These are phyloP conservation scores for Periplaneta americana DNA, from an alignment of 1,140 invertebrate genomes.

Conservation along the genomic window DNA sequence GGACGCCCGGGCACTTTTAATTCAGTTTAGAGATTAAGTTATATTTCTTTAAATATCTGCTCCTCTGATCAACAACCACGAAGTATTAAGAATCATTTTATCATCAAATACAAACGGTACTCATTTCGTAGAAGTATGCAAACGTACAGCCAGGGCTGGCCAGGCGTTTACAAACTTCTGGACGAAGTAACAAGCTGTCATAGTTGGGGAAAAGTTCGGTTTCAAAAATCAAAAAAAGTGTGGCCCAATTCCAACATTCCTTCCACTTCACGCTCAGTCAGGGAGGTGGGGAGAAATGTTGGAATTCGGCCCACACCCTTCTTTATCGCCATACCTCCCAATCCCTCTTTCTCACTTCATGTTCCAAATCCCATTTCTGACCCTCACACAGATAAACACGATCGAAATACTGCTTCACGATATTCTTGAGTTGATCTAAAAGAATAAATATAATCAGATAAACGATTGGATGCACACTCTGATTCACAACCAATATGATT, in stretches of 20 bases:
- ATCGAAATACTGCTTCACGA: slow-evolving; percentile 92
- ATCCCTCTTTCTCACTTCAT: slow-evolving; percentile 96
- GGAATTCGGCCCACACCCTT: not conserved
- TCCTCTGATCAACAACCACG: not conserved
- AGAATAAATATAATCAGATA: slow-evolving; percentile 23
- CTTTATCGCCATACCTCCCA: slow-evolving; percentile 72
- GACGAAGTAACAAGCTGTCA: not conserved
- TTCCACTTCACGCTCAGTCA: not conserved
- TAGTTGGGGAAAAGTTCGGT: not conserved
- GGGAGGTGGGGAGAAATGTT: not conserved
- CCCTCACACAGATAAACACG: slow-evolving; percentile 94
- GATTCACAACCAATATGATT: no score
- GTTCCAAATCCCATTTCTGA: slow-evolving; percentile 99
- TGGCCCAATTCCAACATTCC: not conserved
- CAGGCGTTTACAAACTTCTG: not conserved
- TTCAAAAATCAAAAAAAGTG: not conserved
- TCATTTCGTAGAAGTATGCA: not conserved
- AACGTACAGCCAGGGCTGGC: not conserved
- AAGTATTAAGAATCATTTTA: not conserved
- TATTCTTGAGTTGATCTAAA: slow-evolving; percentile 78
- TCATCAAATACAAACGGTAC: no score
- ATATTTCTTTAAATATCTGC: not conserved
- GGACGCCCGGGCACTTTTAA: not conserved
- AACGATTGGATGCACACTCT: not conserved
- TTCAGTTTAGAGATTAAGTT: not conserved